phyloP scores from a whole-genome alignment of 2,113 vertebrate species.

The Hydrochoerus hydrochaeris region DNA sequence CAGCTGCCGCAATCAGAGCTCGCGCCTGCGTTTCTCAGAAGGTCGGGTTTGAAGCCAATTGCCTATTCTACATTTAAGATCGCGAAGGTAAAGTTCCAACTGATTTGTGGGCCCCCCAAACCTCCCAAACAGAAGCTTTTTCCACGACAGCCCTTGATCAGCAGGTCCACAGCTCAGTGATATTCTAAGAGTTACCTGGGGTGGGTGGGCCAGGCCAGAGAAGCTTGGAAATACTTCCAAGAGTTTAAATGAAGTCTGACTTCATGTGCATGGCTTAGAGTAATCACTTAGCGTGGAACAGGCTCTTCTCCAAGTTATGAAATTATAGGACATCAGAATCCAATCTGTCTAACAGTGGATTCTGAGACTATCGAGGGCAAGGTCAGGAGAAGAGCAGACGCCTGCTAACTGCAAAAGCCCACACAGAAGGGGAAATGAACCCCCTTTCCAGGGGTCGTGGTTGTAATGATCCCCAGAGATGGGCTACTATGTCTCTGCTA shows the following conservation, averaged over 20 bases:
- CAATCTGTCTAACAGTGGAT: neutral
- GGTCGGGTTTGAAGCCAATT: neutral
- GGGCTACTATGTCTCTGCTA: fast-evolving
- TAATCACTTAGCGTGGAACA: neutral
- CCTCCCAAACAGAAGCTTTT: neutral
- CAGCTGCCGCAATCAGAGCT: neutral
- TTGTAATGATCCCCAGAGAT: neutral
- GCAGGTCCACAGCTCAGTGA: neutral
- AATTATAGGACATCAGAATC: neutral
- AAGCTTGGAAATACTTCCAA: neutral
- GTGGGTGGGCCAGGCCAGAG: neutral
- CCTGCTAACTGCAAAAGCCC: neutral
- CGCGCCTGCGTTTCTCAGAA: neutral
- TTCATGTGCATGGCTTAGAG: neutral
- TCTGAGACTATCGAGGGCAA: fast-evolving
- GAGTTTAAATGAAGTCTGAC: neutral
- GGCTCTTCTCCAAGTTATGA: neutral
- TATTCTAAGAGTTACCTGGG: neutral
- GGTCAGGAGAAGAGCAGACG: neutral
- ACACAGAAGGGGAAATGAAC: neutral
- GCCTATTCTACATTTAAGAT: neutral
- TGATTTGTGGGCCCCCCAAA: neutral
- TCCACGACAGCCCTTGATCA: neutral
- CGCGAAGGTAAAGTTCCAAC: neutral
- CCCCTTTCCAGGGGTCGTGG: fast-evolving